Evolutionary conservation across 2,113 vertebrate genomes (phyloP), one percentile per base, ranked within the genome.

Genomic region (Falco punctatus): DNA sequence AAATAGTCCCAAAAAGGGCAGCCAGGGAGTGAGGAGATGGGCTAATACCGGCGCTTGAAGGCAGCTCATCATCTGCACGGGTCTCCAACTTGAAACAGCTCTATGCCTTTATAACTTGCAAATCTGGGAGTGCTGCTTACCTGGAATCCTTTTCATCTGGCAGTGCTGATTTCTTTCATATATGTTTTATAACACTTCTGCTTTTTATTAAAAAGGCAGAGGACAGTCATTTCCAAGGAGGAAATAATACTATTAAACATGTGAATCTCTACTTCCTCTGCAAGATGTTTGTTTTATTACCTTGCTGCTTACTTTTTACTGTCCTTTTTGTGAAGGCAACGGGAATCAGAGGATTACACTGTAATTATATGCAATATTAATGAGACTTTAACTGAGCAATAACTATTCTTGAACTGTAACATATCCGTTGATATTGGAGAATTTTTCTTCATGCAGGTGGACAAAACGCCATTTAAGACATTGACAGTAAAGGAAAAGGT

Each of bases 51-150:
- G 9, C 1, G 6, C 18, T 85, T 74, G 73, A 86, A 88, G 90
- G 84, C 27, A 72, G 51, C 24, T 73, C 21, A 4, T 78, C 13
- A 2, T 90, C 75, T 91, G 33, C 16, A 6, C 49, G 30, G 54
- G 46, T 83, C 91, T 91, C 49, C 33, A 78, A 42, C 88, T 96
- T 92, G 92, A 94, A 94, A 96, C 49, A 32, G 10, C 61, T 64
- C 58, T 2, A 10, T 38, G 23, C 61, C 75, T 96, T 95, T 85
- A 55, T 42, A 88, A 27, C 38, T 71, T 94, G n/a, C n/a, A 83
- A 89, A 94, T 87, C 6, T 48, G 46, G 46, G 88, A 94, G 69
- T 74, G 66, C 40, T 64, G 0, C 85, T 96, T 90, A 70, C 32
- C 38, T 0, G 0, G 30, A 67, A 75, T 80, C n/a, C 71, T 93